These are phyloP conservation scores for Carduelis carduelis DNA, from an alignment of 2,797 vertebrate genomes.

Conservation along the genomic window DNA sequence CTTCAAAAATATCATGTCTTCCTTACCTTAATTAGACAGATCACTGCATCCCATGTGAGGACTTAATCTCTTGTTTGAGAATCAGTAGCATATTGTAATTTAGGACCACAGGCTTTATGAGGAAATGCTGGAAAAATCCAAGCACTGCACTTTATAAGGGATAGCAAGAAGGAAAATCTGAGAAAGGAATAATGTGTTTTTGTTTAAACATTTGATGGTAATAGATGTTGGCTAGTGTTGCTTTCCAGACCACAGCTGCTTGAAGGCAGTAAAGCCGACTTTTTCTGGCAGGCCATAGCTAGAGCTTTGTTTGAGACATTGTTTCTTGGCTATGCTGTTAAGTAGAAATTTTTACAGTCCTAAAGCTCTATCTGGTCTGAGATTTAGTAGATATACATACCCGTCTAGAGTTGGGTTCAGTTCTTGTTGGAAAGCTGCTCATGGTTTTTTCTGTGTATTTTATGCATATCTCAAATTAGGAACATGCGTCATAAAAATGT, in stretches of 20 bases:
- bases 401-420: background rate
- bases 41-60: background rate
- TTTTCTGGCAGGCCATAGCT: slow-evolving; percentile 32
- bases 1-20: background rate
- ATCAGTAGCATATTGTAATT: background rate
- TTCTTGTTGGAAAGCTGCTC: background rate
- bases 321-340: background rate
- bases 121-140: background rate
- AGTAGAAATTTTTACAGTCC: slow-evolving; percentile 35
- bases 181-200: slow-evolving; percentile 11
- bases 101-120: background rate
- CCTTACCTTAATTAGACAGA: background rate
- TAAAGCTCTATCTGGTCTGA: background rate
- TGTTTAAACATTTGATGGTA: background rate
- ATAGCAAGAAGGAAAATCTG: slow-evolving; percentile 22
- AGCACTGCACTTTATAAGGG: background rate
- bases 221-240: slow-evolving; percentile 6
- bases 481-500: background rate
- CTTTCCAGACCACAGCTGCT: slow-evolving; percentile 34
- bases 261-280: slow-evolving; percentile 25
- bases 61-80: background rate
- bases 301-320: slow-evolving; percentile 12
- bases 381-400: background rate
- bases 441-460: background rate
- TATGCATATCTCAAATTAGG: background rate